Conservation (phyloP, 2,888 invertebrate genomes). For the Dendrolimus pini region DNA sequence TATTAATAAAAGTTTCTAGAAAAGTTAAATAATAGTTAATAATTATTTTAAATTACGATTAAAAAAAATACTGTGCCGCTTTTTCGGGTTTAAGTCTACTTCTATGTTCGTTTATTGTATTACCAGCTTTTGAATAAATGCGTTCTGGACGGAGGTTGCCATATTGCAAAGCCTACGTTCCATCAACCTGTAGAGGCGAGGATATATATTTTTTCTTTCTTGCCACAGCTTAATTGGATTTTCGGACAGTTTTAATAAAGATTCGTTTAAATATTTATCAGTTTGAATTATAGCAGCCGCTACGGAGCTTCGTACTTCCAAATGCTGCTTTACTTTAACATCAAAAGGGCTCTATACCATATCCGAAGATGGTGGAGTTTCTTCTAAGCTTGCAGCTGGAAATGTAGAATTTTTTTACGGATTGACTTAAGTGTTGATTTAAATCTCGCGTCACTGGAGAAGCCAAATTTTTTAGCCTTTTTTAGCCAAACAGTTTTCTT, state of each 20-base stretch:
- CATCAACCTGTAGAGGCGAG: slow-evolving; percentile 1
- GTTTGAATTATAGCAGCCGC: slow-evolving; percentile 4
- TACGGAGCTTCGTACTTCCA: background rate
- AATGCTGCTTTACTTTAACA: slow-evolving; percentile 1
- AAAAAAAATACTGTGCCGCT: no score
- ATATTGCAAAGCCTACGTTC: background rate
- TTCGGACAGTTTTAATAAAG: no score
- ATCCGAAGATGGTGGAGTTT: no score
- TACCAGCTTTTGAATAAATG: slow-evolving; percentile 3
- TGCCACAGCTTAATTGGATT: slow-evolving; percentile 4
- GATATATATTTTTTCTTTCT: slow-evolving; percentile 1
- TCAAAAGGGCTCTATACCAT: slow-evolving; percentile 3
- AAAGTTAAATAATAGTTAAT: no score
- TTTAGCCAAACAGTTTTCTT: no score
- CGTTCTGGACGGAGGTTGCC: slow-evolving; percentile 5
- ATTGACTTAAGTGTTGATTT: no score
- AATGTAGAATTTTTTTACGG: no score
- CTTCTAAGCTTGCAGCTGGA: no score
- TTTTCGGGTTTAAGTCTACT: slow-evolving; percentile 1
- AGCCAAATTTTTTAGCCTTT: no score
- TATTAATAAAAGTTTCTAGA: no score
- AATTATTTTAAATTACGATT: no score
- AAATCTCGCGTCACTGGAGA: no score
- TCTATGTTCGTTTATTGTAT: background rate
- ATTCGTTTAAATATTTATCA: slow-evolving; percentile 5